These are phyloP conservation scores for Vulpes ferrilata DNA, from an alignment of 2,113 vertebrate species.

Conservation along the genomic window DNA sequence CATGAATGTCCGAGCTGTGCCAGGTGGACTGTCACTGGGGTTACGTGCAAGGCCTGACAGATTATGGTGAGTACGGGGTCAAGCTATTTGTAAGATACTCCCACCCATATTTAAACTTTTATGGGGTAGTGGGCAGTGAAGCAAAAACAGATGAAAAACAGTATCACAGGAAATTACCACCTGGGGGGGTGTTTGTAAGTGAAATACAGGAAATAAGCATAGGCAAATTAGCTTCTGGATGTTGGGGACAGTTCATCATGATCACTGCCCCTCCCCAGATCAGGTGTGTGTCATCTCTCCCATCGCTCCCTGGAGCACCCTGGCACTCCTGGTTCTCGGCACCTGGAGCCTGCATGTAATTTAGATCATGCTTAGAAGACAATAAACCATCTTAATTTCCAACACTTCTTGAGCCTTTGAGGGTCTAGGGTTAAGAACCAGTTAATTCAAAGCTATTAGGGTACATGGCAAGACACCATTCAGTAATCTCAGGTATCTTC, in stretches of 20 bases:
- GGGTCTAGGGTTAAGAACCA: background rate
- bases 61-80: background rate
- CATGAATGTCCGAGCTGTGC: no score
- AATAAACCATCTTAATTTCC: background rate
- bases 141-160: background rate
- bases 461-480: background rate
- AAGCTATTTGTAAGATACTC: background rate
- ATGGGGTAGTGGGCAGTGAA: background rate
- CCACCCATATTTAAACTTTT: background rate
- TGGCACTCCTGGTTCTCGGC: background rate
- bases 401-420: background rate
- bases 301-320: background rate
- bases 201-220: background rate
- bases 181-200: background rate
- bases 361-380: background rate
- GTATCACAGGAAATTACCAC: background rate
- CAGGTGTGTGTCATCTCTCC: no score
- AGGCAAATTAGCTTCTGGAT: background rate
- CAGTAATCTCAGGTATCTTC: no score
- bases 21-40: background rate
- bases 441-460: background rate
- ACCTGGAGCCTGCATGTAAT: background rate
- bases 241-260: background rate
- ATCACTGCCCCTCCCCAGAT: background rate
- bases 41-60: background rate